phyloP scores from a whole-genome alignment of 2,888 invertebrate species.

The Calameuta pallipes region DNA sequence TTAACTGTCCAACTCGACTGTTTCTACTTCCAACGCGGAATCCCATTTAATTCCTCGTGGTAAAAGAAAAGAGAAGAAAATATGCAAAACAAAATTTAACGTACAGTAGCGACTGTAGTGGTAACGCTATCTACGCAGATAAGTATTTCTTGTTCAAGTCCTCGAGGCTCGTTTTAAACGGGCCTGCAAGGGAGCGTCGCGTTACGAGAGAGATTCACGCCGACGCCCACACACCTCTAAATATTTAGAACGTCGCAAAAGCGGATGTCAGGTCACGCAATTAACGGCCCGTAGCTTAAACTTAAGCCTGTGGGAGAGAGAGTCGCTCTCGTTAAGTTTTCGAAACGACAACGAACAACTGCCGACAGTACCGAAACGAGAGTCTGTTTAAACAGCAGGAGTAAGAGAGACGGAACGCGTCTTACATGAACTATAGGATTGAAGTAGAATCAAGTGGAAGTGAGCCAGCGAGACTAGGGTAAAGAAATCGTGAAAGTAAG shows the following conservation, averaged over 20 bases:
- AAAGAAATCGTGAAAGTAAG: background rate
- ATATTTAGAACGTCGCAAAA: background rate
- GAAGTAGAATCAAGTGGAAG: conserved; percentile 13
- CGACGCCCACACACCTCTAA: background rate
- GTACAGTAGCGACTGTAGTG: background rate
- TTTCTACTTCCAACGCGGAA: background rate
- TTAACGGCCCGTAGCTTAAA: conserved; percentile 37
- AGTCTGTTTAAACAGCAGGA: conserved; percentile 3
- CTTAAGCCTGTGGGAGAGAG: conserved; percentile 15
- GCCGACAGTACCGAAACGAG: conserved; percentile 4
- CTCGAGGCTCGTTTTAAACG: background rate
- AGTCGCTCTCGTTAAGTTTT: background rate
- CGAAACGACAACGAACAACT: conserved; percentile 1
- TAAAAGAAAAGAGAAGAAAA: background rate
- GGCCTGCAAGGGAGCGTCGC: background rate
- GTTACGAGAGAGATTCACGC: background rate
- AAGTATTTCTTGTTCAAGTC: background rate
- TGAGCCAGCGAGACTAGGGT: background rate
- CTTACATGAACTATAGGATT: conserved; percentile 4
- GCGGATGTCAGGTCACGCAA: conserved; percentile 22
- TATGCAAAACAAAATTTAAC: background rate
- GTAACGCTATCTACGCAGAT: background rate
- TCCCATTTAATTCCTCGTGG: background rate
- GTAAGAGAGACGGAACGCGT: conserved; percentile 10
- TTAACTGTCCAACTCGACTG: background rate